phyloP scores from a whole-genome alignment of 2,113 vertebrate species.

The Bufo gargarizans region DNA sequence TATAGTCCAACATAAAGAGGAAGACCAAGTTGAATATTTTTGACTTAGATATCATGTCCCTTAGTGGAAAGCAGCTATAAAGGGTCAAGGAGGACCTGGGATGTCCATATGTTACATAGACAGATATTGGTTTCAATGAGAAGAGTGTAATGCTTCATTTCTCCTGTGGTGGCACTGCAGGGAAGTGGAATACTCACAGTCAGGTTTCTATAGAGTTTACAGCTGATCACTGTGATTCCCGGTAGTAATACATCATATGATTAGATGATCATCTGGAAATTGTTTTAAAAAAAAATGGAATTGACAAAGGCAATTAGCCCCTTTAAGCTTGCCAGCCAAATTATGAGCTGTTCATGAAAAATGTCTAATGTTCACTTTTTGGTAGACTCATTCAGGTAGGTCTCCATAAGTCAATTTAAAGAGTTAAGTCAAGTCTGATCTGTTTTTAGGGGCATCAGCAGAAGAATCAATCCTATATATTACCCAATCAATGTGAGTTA shows the following conservation, averaged over 20 bases:
- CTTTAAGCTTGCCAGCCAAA: background rate
- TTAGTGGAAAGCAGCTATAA: too few species aligned
- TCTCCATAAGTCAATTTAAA: too few species aligned
- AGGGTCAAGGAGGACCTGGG: too few species aligned
- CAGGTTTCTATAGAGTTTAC: background rate
- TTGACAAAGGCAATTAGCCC: background rate
- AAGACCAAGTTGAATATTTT: too few species aligned
- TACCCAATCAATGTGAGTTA: background rate
- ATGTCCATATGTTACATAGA: background rate
- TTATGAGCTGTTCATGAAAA: too few species aligned
- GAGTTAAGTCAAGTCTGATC: too few species aligned
- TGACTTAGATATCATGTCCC: too few species aligned
- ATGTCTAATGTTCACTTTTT: too few species aligned
- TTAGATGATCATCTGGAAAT: background rate
- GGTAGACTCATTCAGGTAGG: too few species aligned
- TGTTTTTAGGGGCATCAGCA: too few species aligned
- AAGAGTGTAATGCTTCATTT: background rate
- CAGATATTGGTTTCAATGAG: background rate
- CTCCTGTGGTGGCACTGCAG: background rate
- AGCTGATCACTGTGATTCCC: background rate
- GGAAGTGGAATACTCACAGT: background rate
- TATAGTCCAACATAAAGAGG: too few species aligned
- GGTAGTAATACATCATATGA: background rate
- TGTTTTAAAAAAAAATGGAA: background rate
- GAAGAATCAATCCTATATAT: too few species aligned